phyloP scores from a whole-genome alignment of 1,140 invertebrate genomes.

The Cyrtorhinus lividipennis region DNA sequence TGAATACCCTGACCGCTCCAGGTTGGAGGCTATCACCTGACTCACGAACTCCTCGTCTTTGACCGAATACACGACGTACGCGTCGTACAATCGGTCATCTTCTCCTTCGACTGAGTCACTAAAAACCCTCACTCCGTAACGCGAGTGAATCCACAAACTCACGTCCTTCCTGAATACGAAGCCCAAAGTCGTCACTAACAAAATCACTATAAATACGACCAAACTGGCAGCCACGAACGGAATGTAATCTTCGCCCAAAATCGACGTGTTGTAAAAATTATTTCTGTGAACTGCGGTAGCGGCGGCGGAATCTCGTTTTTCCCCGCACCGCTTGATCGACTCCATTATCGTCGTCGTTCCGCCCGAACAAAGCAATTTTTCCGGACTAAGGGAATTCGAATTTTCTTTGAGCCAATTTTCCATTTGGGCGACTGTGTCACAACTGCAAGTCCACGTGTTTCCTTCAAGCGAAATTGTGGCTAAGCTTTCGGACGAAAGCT shows the following conservation, averaged over 20 bases:
- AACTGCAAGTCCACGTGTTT: conserved; percentile 60
- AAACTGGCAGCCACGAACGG: conserved; percentile 56
- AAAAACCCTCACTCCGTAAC: conserved; percentile 56
- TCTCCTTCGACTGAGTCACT: conserved; percentile 40
- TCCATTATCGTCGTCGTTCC: conserved; percentile 38
- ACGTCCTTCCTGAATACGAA: conserved; percentile 63
- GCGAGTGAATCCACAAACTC: conserved; percentile 54
- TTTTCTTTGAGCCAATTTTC: conserved; percentile 47
- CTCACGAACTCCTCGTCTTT: conserved; percentile 68
- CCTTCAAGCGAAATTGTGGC: conserved; percentile 45
- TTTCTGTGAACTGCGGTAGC: conserved; percentile 44
- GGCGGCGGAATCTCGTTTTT: conserved; percentile 42
- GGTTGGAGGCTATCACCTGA: conserved; percentile 56
- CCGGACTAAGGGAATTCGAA: conserved; percentile 36
- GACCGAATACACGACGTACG: conserved; percentile 73
- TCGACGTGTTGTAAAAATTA: conserved; percentile 37
- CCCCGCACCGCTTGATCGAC: conserved; percentile 43
- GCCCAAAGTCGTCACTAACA: conserved; percentile 47
- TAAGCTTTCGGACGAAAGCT: conserved; percentile 36
- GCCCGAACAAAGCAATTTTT: conserved; percentile 41
- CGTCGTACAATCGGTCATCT: conserved; percentile 63
- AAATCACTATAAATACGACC: conserved; percentile 53
- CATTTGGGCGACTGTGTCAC: conserved; percentile 45
- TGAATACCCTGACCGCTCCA: conserved; percentile 59
- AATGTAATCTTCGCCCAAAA: conserved; percentile 45